Evolutionary conservation across 2,797 vertebrate species (phyloP), one percentile per base, ranked within the genome.

Genomic region (Ara ararauna): DNA sequence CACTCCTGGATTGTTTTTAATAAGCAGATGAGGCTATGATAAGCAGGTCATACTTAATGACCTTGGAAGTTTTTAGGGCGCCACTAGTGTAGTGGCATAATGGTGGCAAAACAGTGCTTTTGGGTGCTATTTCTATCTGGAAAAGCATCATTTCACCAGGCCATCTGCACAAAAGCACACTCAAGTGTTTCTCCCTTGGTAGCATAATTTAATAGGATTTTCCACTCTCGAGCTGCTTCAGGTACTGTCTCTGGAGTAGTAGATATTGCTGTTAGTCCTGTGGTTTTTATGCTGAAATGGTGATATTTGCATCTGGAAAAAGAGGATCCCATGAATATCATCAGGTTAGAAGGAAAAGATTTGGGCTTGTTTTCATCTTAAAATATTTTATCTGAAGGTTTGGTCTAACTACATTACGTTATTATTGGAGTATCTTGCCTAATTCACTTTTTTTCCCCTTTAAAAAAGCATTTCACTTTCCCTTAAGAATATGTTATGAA

Each of bases 401-500:
- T 75, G 27, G 21, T 50, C 23, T 13, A 58, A 32, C 5, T 11
- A 22, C 6, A 34, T 78, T n/a, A n/a, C 54, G 9, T 56, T 79
- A n/a, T n/a, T 83, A 27, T 34, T n/a, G 11, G 40, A 30, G 8
- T 48, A 76, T 71, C 54, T 67, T 82, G 29, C 32, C 26, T 70
- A 53, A 45, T 40, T 95, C 34, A 47, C 17, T 7, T 47, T 53
- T 89, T 70, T 30, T 13, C 61, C n/a, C 18, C 19, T 61, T 30
- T 13, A 65, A 85, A 67, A 87, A 82, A 45, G 11, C 29, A 89
- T 89, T 96, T 95, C 10, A 54, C 56, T 90, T 97, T 53, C 92
- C 86, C 97, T 96, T 82, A 93, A 95, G 92, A 97, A 48, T 85
- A 83, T 80, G 70, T 87, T 93, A 70, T 73, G 73, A 92, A 76